Evolutionary conservation across 2,888 invertebrate genomes (phyloP).

Genomic region (Rhamphomyia laevipes): DNA sequence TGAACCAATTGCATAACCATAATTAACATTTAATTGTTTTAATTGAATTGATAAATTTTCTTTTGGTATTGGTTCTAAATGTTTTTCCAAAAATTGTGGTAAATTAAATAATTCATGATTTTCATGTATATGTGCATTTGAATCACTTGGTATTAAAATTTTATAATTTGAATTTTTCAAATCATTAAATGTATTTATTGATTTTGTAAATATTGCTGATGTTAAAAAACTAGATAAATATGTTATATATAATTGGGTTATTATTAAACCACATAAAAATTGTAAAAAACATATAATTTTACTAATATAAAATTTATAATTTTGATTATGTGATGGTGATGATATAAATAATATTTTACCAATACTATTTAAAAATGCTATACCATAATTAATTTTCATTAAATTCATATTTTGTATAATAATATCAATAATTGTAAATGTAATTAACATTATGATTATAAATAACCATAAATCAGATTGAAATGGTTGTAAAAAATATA

Average conservation of each 20-base stretch:
- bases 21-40: neutral
- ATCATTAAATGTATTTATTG: conserved; percentile 8
- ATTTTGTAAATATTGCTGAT: conserved; percentile 17
- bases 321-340: neutral
- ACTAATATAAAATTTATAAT: neutral
- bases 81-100: neutral
- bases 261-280: conserved; percentile 18
- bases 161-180: neutral
- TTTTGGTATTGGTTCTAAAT: neutral
- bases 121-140: neutral
- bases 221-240: conserved; percentile 22
- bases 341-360: neutral
- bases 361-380: neutral
- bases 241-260: conserved; percentile 23
- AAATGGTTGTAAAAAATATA: neutral
- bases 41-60: neutral
- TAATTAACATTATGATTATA: neutral
- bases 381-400: neutral
- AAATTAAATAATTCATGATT: neutral
- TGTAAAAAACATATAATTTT: neutral
- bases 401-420: neutral
- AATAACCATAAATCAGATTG: neutral
- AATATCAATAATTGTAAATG: neutral
- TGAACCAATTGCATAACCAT: neutral
- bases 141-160: neutral